Evolutionary conservation across 92 coral and sea anemone genomes (phyloP), one percentile per base, ranked within the genome.

Genomic region (Isaurus tuberculatus): DNA sequence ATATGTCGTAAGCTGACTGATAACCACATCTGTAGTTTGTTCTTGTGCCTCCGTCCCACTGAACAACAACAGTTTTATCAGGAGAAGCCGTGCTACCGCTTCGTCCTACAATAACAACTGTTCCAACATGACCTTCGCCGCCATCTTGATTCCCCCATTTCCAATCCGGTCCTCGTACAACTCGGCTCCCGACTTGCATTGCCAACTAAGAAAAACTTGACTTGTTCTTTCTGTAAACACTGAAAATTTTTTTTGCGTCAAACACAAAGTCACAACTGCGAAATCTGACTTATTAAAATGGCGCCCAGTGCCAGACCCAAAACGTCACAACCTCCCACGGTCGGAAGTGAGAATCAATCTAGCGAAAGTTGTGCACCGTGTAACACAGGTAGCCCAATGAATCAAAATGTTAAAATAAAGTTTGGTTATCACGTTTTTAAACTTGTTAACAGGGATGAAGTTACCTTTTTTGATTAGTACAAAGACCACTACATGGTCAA

Each of bases 141-240:
- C 98, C 98, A 93, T 93, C 98, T 93, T 93, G 98, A 43, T 93
- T 70, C 0, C 68, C 86, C 98, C 98, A 93, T 55, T 93, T 93
- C 98, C 98, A 93, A 63, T 91, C 92, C 43, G 86, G 86, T 11
- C 98, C 98, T 11, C 98, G 93, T 0, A 93, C 98, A 15, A 93
- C 98, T 3, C 98, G 92, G 33, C 86, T 67, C 13, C 98, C 98
- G 28, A 84, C 77, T 75, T 93, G 92, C 97, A 93, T 93, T 72
- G 68, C 36, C 57, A 57, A 37, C 82, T 34, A 34, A 1, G 16
- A 29, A 55, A 20, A 55, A 4, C 19, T 23, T 1, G 25, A 58
- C 3, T 15, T 33, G 3, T 36, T 33, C 53, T 15, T 5, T 9
- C 5, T 1, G 33, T n/a, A 27, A 13, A 9, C 17, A 9, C 5